Percentiles rank a stretch among this genome's conserved stretches.
Evolutionary conservation across 2,113 vertebrate genomes (phyloP).

Genomic region (Grantiella picta): DNA sequence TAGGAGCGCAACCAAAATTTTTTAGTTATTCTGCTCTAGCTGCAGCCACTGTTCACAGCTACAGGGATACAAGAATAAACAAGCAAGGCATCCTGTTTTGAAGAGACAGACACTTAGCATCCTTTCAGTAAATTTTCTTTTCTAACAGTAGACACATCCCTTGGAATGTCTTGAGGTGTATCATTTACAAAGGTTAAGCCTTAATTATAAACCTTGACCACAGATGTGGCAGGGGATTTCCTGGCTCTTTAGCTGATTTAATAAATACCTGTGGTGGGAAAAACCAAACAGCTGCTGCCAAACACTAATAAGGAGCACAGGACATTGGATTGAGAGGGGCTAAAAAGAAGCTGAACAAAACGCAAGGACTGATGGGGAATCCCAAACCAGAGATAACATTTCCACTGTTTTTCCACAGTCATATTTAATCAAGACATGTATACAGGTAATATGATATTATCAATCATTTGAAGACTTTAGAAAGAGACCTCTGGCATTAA

Average conservation of each 20-base stretch:
- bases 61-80: not conserved
- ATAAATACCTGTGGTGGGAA: not conserved
- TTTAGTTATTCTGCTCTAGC: not conserved
- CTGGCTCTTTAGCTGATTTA: not conserved
- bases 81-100: not conserved
- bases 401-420: not conserved
- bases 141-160: not conserved
- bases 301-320: not conserved
- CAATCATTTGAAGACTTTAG: not conserved
- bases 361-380: not conserved
- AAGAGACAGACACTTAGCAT: not conserved
- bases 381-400: not conserved
- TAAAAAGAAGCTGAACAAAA: not conserved
- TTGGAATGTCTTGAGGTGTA: not conserved
- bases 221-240: not conserved
- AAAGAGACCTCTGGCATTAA: not conserved
- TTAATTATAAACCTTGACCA: not conserved
- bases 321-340: not conserved
- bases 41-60: not conserved
- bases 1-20: not conserved
- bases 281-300: not conserved
- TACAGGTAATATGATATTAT: not conserved
- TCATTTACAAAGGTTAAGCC: not conserved
- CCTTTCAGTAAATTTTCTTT: not conserved
- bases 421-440: not conserved